phyloP scores from a whole-genome alignment of 2,113 vertebrate genomes.

The Mormyrus lacerda region DNA sequence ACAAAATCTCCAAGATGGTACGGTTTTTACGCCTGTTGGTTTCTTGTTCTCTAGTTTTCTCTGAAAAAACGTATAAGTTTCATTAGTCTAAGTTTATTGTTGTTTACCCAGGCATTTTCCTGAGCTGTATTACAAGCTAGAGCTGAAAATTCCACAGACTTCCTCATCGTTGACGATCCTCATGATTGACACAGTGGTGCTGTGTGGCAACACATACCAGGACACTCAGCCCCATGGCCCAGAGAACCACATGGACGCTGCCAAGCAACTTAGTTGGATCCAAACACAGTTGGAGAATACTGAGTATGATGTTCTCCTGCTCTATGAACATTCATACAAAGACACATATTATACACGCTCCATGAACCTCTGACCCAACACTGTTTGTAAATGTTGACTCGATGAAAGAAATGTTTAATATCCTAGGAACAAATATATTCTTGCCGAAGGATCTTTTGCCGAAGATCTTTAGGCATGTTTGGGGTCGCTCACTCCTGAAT shows the following conservation, averaged over 20 bases:
- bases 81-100: neutral
- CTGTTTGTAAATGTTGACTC: neutral
- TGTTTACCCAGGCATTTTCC: constrained; percentile 48
- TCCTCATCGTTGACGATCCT: constrained; percentile 46
- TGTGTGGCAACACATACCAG: constrained; percentile 59
- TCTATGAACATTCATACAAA: neutral
- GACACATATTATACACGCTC: neutral
- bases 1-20: constrained; percentile 48
- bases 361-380: neutral
- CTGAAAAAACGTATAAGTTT: neutral
- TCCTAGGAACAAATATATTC: neutral
- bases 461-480: neutral
- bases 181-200: constrained; percentile 56
- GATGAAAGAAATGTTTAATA: neutral
- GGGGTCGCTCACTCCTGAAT: neutral
- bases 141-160: constrained; percentile 42
- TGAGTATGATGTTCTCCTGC: constrained; percentile 33
- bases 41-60: neutral
- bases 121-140: constrained; percentile 47
- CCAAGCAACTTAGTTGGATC: constrained; percentile 50
- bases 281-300: constrained; percentile 36
- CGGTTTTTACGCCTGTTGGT: neutral
- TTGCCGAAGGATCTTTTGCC: neutral
- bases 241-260: constrained; percentile 30
- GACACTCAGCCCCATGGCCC: constrained; percentile 35